Evolutionary conservation across 2,888 invertebrate genomes (phyloP).

Genomic region (Gnatocerus cornutus): DNA sequence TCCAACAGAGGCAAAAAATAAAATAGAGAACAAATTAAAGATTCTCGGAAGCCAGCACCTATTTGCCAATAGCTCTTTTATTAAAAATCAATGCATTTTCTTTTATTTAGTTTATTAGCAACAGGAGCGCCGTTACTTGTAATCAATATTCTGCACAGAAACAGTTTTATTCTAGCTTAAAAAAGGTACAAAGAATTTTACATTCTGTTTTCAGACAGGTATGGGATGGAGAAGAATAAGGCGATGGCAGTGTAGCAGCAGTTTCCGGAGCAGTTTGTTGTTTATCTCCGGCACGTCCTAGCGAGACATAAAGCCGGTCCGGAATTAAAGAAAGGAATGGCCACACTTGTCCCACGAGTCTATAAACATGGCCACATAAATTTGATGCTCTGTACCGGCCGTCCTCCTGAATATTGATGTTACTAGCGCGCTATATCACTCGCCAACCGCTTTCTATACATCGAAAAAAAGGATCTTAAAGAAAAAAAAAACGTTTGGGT

Average conservation of each 20-base stretch:
- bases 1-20: no score
- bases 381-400: slow-evolving; percentile 70
- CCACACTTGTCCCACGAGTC: slow-evolving; percentile 71
- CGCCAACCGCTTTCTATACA: slow-evolving; percentile 51
- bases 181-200: slow-evolving; percentile 40
- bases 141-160: slow-evolving; percentile 28
- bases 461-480: slow-evolving; percentile 26
- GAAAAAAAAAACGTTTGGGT: slow-evolving; percentile 28
- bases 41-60: no score
- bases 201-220: slow-evolving; percentile 26
- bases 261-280: slow-evolving; percentile 59
- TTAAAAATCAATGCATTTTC: no score
- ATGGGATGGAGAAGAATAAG: slow-evolving; percentile 44
- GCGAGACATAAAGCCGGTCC: slow-evolving; percentile 70
- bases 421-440: slow-evolving; percentile 68
- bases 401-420: slow-evolving; percentile 70
- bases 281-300: slow-evolving; percentile 69
- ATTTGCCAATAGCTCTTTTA: no score
- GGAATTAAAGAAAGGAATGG: slow-evolving; percentile 72
- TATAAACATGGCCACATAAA: slow-evolving; percentile 73
- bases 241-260: slow-evolving; percentile 47
- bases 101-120: neutral
- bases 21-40: no score
- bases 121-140: slow-evolving; percentile 1
- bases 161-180: slow-evolving; percentile 19